Evolutionary conservation across 2,888 invertebrate species (phyloP).

Genomic region (Trissoscelio sp.): DNA sequence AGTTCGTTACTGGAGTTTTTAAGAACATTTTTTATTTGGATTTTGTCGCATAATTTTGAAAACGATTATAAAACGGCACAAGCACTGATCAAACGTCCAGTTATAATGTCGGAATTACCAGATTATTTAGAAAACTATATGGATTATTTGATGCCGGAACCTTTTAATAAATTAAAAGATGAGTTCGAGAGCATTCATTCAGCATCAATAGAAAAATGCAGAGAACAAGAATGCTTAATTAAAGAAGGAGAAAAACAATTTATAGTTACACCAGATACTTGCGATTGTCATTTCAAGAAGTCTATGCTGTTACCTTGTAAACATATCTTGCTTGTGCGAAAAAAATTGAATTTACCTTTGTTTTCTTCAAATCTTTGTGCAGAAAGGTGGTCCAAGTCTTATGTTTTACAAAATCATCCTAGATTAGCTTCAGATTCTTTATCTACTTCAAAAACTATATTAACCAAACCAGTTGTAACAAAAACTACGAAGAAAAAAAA

Average conservation of each 20-base stretch:
- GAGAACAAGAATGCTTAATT: background rate
- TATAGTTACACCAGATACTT: conserved; percentile 5
- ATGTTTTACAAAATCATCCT: conserved; percentile 7
- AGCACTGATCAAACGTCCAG: conserved; percentile 26
- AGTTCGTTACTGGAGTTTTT: conserved; percentile 24
- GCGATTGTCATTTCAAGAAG: conserved; percentile 24
- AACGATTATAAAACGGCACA: conserved; percentile 23
- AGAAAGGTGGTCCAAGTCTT: conserved; percentile 28
- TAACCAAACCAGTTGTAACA: background rate
- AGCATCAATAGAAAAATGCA: background rate
- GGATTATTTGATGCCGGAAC: conserved; percentile 25
- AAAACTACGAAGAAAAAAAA: background rate
- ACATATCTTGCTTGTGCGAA: conserved; percentile 14
- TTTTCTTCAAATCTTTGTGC: conserved; percentile 20
- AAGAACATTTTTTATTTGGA: conserved; percentile 32
- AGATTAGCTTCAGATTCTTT: background rate
- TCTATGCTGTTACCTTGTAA: conserved; percentile 33
- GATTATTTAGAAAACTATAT: conserved; percentile 16
- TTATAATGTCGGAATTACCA: background rate
- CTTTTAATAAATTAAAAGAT: conserved; percentile 1
- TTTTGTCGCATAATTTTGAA: conserved; percentile 14
- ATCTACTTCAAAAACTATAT: background rate
- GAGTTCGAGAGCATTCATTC: conserved; percentile 2
- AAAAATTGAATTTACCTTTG: conserved; percentile 2
- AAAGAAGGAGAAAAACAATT: background rate